phyloP scores from a whole-genome alignment of 2,113 vertebrate species.

The Zootoca vivipara region DNA sequence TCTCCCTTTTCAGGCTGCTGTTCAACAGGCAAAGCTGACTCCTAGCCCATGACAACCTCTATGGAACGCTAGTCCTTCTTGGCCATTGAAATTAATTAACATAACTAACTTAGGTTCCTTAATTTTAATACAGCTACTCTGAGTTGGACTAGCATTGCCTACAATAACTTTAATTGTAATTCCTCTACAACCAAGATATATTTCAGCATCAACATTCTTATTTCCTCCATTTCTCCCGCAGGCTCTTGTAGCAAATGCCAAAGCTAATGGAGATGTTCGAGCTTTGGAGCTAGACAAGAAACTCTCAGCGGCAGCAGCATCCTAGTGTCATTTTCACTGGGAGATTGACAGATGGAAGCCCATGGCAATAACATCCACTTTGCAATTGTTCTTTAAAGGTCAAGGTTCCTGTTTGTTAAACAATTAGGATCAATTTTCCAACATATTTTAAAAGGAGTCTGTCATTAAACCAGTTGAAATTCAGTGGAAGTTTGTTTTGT shows the following conservation, averaged over 20 bases:
- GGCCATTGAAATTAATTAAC: no score
- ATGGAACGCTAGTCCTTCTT: no score
- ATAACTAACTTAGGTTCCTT: no score
- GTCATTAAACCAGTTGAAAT: neutral
- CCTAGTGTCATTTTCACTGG: constrained; percentile 47
- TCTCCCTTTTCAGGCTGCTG: no score
- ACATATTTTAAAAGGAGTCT: neutral
- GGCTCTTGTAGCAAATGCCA: constrained; percentile 87
- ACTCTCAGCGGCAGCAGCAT: constrained; percentile 71
- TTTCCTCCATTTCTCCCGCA: constrained; percentile 61
- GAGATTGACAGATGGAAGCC: constrained; percentile 22
- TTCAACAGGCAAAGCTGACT: no score
- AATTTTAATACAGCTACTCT: no score
- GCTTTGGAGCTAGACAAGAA: constrained; percentile 82
- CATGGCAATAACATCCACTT: neutral
- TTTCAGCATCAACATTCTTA: neutral
- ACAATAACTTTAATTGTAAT: neutral
- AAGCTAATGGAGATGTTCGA: constrained; percentile 81
- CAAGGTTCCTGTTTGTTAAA: neutral
- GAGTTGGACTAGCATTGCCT: no score
- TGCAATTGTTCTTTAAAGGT: neutral
- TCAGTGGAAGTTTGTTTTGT: neutral
- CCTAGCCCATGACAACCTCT: no score
- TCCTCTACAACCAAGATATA: neutral
- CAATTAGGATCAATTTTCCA: neutral